Conservation (phyloP, 2,888 invertebrate genomes). For the Tridacna crocea region DNA sequence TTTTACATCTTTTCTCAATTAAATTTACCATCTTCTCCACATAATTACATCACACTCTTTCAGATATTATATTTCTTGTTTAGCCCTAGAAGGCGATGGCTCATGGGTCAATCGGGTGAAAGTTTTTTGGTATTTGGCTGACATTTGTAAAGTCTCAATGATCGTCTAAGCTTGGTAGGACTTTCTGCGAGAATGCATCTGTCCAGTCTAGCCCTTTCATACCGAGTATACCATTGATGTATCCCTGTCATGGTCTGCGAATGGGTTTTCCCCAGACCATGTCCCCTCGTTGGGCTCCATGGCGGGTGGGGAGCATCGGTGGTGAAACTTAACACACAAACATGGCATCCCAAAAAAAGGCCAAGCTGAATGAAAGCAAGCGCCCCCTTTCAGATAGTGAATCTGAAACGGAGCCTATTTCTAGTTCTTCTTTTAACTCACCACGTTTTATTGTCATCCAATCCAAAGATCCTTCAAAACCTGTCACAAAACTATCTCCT, state of each 20-base stretch:
- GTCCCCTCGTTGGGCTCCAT: slow-evolving; percentile 21
- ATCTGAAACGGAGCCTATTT: neutral
- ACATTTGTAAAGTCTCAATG: neutral
- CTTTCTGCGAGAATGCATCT: neutral
- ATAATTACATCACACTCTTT: neutral
- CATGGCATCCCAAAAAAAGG: neutral
- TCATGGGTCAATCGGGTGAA: slow-evolving; percentile 21
- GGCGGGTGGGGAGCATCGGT: slow-evolving; percentile 15
- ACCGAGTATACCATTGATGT: slow-evolving; percentile 22
- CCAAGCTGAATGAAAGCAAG: neutral
- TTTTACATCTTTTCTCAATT: neutral
- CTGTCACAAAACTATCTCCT: neutral
- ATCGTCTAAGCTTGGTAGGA: neutral
- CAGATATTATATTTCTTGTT: neutral
- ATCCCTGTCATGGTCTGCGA: neutral
- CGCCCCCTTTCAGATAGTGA: neutral
- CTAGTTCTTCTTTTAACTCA: neutral
- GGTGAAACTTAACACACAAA: neutral
- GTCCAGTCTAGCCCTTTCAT: slow-evolving; percentile 13
- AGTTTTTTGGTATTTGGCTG: slow-evolving; percentile 15
- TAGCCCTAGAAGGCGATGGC: slow-evolving; percentile 11
- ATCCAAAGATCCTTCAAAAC: neutral
- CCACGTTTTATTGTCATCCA: neutral
- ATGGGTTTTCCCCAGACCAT: slow-evolving; percentile 3
- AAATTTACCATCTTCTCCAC: neutral